Conservation (phyloP, 2,797 vertebrate genomes). For the Sebastes trivittatus region DNA sequence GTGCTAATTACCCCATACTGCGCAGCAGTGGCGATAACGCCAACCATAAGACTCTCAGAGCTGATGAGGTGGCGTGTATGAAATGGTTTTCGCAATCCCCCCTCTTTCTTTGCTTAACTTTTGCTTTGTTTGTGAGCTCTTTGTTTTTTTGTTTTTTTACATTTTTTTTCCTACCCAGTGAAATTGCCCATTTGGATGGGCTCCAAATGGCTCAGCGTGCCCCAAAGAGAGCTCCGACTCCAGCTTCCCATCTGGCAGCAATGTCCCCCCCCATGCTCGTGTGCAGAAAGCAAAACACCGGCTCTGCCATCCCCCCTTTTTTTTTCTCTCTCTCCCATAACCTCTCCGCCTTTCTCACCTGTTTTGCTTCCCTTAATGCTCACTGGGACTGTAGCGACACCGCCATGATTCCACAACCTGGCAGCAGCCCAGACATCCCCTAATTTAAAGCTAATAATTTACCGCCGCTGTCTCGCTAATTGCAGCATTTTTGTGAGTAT, state of each 20-base stretch:
- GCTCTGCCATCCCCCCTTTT: neutral
- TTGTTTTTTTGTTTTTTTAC: neutral
- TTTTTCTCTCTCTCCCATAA: neutral
- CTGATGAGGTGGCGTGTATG: conserved; percentile 37
- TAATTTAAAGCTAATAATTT: conserved; percentile 49
- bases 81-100: conserved; percentile 21
- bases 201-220: conserved; percentile 61
- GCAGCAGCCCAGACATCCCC: conserved; percentile 31
- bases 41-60: conserved; percentile 6
- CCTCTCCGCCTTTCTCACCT: conserved; percentile 22
- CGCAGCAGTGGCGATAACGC: conserved; percentile 33
- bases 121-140: conserved; percentile 38
- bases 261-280: conserved; percentile 12
- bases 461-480: conserved; percentile 39
- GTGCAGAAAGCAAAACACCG: conserved; percentile 42
- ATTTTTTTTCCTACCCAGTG: neutral
- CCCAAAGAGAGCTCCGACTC: conserved; percentile 59
- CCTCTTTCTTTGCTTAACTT: conserved; percentile 32
- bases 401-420: conserved; percentile 28
- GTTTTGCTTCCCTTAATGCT: conserved; percentile 23
- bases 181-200: conserved; percentile 65
- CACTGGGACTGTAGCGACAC: conserved; percentile 6
- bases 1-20: conserved; percentile 65
- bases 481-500: conserved; percentile 37
- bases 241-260: conserved; percentile 68